Percentiles rank a stretch among this genome's conserved stretches.
These are phyloP conservation scores for Phlogophora meticulosa DNA, from an alignment of 2,888 invertebrate genomes.

Conservation along the genomic window DNA sequence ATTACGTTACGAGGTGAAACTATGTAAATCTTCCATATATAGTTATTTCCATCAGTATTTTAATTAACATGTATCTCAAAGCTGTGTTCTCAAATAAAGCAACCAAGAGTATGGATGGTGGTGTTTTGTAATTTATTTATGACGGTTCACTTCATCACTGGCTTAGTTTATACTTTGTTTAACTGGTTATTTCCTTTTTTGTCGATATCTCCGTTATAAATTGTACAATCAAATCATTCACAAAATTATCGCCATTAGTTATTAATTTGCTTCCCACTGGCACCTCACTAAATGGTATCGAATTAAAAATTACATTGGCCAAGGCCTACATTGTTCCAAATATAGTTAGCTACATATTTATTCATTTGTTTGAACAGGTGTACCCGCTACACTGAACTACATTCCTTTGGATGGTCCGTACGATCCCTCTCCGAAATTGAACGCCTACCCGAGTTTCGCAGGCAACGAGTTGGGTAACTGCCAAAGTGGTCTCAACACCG, in stretches of 20 bases:
- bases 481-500: slow-evolving; percentile 94
- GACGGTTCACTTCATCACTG: slow-evolving; percentile 7
- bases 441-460: slow-evolving; percentile 95
- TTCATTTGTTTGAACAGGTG: slow-evolving; percentile 87
- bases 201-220: slow-evolving; percentile 3
- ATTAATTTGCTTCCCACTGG: not conserved
- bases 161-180: slow-evolving; percentile 14
- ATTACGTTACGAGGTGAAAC: slow-evolving; percentile 28
- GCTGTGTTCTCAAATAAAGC: slow-evolving; percentile 29
- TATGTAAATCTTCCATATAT: slow-evolving; percentile 33
- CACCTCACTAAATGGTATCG: not conserved
- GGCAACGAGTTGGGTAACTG: slow-evolving; percentile 95
- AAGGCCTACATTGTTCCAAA: not conserved
- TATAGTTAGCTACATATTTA: not conserved
- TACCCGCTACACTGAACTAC: slow-evolving; percentile 95
- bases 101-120: slow-evolving; percentile 19
- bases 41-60: slow-evolving; percentile 35
- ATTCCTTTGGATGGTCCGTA: slow-evolving; percentile 93
- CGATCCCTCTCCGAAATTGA: slow-evolving; percentile 94
- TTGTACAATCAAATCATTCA: slow-evolving; percentile 7
- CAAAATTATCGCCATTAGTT: not conserved
- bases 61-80: slow-evolving; percentile 39
- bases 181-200: slow-evolving; percentile 24
- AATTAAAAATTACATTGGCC: not conserved
- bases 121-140: slow-evolving; percentile 31